Percentiles rank a stretch among this genome's conserved stretches.
These are phyloP conservation scores for Bothrops jararaca DNA, from an alignment of 2,113 vertebrate species.

Conservation along the genomic window DNA sequence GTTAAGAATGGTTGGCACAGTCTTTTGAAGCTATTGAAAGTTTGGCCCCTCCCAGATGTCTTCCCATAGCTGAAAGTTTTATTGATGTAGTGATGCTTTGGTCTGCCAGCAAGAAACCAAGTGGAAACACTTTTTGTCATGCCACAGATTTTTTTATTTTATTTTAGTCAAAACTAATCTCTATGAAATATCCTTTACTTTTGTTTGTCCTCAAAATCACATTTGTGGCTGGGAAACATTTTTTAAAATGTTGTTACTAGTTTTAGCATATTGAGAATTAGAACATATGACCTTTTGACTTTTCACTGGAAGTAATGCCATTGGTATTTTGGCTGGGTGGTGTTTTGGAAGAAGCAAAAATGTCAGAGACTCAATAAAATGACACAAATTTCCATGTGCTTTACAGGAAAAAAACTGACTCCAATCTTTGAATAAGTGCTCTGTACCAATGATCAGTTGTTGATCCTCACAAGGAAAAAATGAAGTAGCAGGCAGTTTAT, in stretches of 20 bases:
- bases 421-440: slow-evolving; percentile 24
- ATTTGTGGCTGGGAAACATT: slow-evolving; percentile 49
- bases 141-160: slow-evolving; percentile 1
- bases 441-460: slow-evolving; percentile 62
- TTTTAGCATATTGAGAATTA: slow-evolving; percentile 56
- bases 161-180: slow-evolving; percentile 35
- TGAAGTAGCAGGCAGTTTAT: slow-evolving; percentile 36
- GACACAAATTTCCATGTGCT: slow-evolving; percentile 41
- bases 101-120: slow-evolving; percentile 35
- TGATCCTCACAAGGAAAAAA: slow-evolving; percentile 54
- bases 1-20: slow-evolving; percentile 13
- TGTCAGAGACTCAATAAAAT: slow-evolving; percentile 53
- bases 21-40: slow-evolving; percentile 35
- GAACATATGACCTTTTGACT: slow-evolving; percentile 43
- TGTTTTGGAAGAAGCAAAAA: slow-evolving; percentile 47
- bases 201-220: slow-evolving; percentile 18
- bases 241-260: slow-evolving; percentile 41
- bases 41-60: slow-evolving; percentile 10
- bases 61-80: slow-evolving; percentile 23
- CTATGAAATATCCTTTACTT: slow-evolving; percentile 41
- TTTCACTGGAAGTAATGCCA: slow-evolving; percentile 21
- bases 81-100: neutral
- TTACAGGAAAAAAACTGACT: slow-evolving; percentile 59
- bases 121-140: slow-evolving; percentile 25
- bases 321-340: slow-evolving; percentile 46